A percentile compares a stretch with the other conserved stretches of the same genome.
Conservation (phyloP, 2,888 invertebrate species). For the Eupithecia centaureata region DNA sequence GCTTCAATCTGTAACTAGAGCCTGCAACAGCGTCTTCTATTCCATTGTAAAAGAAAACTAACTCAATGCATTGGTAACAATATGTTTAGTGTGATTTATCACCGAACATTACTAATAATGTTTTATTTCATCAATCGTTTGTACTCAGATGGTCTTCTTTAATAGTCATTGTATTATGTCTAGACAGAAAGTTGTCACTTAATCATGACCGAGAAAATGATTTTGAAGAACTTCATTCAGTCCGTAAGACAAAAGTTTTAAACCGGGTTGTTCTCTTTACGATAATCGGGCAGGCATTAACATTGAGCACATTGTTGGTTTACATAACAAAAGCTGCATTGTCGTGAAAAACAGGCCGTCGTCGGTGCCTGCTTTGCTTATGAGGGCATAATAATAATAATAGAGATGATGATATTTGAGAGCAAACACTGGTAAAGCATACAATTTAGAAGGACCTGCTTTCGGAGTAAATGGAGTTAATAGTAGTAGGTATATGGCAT, state of each 20-base stretch:
- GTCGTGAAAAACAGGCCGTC: slow-evolving; percentile 13
- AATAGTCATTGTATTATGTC: slow-evolving; percentile 23
- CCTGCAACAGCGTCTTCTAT: not conserved
- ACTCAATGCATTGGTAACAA: not conserved
- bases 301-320: slow-evolving; percentile 65
- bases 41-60: slow-evolving; percentile 15
- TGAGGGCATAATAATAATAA: not conserved
- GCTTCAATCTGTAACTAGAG: not conserved
- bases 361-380: slow-evolving; percentile 8
- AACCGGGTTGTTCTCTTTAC: slow-evolving; percentile 49
- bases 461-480: slow-evolving; percentile 2
- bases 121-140: slow-evolving; percentile 16
- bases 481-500: not conserved
- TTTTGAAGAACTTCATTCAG: slow-evolving; percentile 38
- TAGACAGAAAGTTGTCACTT: slow-evolving; percentile 37
- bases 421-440: not conserved
- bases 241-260: slow-evolving; percentile 35
- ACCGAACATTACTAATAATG: slow-evolving; percentile 13
- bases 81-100: not conserved
- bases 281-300: slow-evolving; percentile 52
- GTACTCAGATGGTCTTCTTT: slow-evolving; percentile 7
- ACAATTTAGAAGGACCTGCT: not conserved
- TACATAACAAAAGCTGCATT: slow-evolving; percentile 64
- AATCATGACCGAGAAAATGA: slow-evolving; percentile 32
- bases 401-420: not conserved